Percentiles rank a stretch among this genome's conserved stretches.
Conservation (phyloP, 2,888 invertebrate species). For the Drosophila stalkeri region DNA sequence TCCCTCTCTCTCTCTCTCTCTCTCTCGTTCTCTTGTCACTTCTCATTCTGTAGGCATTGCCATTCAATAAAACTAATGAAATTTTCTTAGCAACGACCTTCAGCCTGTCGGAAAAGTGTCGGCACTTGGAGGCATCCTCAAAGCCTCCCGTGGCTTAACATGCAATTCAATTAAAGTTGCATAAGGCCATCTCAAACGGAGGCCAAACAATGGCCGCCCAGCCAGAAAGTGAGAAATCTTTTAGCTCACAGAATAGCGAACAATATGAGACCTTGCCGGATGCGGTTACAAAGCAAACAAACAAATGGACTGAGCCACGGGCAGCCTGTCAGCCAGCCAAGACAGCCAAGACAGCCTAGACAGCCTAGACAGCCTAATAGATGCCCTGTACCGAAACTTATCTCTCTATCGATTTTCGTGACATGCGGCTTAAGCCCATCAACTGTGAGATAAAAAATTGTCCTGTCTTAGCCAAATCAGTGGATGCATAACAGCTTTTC, state of each 20-base stretch:
- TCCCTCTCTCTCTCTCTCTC: not conserved
- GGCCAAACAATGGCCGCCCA: constrained; percentile 30
- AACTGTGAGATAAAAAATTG: not conserved
- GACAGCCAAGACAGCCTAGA: not conserved
- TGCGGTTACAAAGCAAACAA: constrained; percentile 54
- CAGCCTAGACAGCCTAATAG: constrained; percentile 1
- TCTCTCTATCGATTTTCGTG: constrained; percentile 13
- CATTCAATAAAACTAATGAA: constrained; percentile 60
- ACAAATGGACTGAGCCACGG: not conserved
- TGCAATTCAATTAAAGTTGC: constrained; percentile 78
- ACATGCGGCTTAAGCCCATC: constrained; percentile 6
- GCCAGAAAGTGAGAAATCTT: constrained; percentile 35
- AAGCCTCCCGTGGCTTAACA: constrained; percentile 60
- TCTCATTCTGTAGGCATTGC: constrained; percentile 12
- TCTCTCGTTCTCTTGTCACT: not conserved
- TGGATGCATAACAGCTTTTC: not conserved
- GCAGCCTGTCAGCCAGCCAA: constrained; percentile 3
- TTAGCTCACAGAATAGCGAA: constrained; percentile 32
- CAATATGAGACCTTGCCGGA: constrained; percentile 53
- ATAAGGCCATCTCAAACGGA: constrained; percentile 63
- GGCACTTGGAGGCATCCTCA: constrained; percentile 38
- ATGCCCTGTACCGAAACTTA: constrained; percentile 5
- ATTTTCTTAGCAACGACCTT: constrained; percentile 31
- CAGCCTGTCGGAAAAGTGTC: constrained; percentile 48
- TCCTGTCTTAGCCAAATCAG: not conserved